Evolutionary conservation across 2,113 vertebrate species (phyloP).

Genomic region (Orthonyx spaldingii): DNA sequence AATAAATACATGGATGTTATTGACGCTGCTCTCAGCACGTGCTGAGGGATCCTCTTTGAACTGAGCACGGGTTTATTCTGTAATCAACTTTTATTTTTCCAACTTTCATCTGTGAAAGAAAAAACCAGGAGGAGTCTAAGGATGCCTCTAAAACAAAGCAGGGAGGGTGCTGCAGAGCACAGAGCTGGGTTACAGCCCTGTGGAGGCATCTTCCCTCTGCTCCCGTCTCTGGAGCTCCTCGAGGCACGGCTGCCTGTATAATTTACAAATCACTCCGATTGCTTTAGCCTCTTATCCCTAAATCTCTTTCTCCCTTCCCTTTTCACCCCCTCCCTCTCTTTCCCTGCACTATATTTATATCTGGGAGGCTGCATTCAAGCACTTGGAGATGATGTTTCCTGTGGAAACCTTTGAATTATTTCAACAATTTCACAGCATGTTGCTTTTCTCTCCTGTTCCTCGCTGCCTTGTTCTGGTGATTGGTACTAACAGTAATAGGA

Average conservation of each 20-base stretch:
- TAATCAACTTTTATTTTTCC: neutral
- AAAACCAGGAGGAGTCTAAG: neutral
- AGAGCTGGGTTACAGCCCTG: neutral
- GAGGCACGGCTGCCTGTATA: accelerated
- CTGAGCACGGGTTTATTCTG: accelerated
- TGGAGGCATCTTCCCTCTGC: neutral
- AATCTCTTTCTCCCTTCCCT: neutral
- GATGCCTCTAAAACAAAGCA: neutral
- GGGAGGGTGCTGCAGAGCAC: neutral
- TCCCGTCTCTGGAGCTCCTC: neutral
- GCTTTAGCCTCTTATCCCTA: slow-evolving; percentile 23
- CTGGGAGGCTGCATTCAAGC: slow-evolving; percentile 1
- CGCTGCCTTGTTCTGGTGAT: slow-evolving; percentile 50
- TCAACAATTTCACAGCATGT: slow-evolving; percentile 58
- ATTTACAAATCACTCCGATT: neutral
- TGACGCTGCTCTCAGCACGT: neutral
- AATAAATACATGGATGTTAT: neutral
- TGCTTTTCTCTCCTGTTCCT: slow-evolving; percentile 45
- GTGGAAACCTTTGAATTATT: slow-evolving; percentile 60
- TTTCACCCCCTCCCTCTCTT: neutral
- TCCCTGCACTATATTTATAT: slow-evolving; percentile 3
- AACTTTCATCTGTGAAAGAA: neutral
- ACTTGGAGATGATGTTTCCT: slow-evolving; percentile 53
- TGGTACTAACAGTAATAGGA: slow-evolving; percentile 45
- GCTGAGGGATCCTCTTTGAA: neutral